These are phyloP conservation scores for Nymphalis urticae DNA, from an alignment of 2,888 invertebrate species.

Conservation along the genomic window DNA sequence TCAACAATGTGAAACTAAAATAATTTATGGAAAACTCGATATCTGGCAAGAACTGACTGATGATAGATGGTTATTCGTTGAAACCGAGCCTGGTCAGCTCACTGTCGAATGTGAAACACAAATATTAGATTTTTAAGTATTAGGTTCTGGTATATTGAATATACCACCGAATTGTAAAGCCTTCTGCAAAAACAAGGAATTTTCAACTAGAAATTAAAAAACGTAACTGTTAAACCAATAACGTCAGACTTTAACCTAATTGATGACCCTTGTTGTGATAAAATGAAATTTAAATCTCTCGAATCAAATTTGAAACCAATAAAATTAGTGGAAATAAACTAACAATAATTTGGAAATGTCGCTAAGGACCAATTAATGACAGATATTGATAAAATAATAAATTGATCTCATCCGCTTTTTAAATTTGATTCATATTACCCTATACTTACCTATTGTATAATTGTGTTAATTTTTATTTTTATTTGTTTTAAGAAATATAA, in stretches of 20 bases:
- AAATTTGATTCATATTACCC: too few species aligned
- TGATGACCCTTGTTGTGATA: not conserved
- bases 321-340: too few species aligned
- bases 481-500: too few species aligned
- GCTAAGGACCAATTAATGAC: too few species aligned
- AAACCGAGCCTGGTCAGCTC: constrained; percentile 13
- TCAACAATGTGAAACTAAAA: constrained; percentile 12
- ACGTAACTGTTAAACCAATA: not conserved
- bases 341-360: too few species aligned
- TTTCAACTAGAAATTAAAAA: constrained; percentile 1
- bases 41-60: constrained; percentile 17
- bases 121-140: constrained; percentile 9
- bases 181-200: not conserved
- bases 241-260: not conserved
- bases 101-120: not conserved
- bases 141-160: not conserved
- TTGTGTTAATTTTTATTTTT: too few species aligned
- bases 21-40: constrained; percentile 11
- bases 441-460: too few species aligned
- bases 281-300: not conserved
- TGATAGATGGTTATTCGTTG: constrained; percentile 16
- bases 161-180: not conserved
- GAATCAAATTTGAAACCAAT: too few species aligned
- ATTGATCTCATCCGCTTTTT: too few species aligned
- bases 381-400: too few species aligned